Conservation (phyloP, 1,140 invertebrate genomes). For the Apis florea region DNA sequence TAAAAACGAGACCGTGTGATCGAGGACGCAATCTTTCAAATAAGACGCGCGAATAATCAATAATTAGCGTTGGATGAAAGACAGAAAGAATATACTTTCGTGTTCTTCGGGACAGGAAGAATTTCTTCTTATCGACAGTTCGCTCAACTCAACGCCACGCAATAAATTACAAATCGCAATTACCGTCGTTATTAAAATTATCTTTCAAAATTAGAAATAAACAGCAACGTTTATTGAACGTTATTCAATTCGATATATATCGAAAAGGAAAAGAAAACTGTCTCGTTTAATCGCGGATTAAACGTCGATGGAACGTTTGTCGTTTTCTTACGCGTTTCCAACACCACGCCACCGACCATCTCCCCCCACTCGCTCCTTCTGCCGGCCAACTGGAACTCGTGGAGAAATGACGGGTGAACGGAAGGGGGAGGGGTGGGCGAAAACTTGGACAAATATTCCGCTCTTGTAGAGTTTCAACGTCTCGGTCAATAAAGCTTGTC, state of each 20-base stretch:
- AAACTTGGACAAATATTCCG: constrained; percentile 37
- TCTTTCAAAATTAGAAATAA: no score
- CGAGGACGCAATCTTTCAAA: no score
- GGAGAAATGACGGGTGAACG: constrained; percentile 13
- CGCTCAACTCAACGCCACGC: no score
- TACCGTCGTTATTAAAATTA: no score
- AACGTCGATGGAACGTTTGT: not conserved
- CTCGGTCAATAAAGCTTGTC: constrained; percentile 6
- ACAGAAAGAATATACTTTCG: no score
- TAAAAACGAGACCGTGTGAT: no score
- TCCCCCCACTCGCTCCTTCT: not conserved
- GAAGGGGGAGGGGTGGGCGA: not conserved
- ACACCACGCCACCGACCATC: not conserved
- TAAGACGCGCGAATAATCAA: no score
- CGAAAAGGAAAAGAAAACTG: no score
- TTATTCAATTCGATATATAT: not conserved
- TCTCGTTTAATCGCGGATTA: not conserved
- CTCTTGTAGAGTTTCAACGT: constrained; percentile 35
- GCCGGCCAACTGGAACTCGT: not conserved
- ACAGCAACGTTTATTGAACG: not conserved
- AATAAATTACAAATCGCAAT: no score
- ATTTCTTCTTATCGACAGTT: no score
- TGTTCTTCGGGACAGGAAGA: no score
- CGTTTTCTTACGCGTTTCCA: not conserved
- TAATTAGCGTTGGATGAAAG: no score